These are phyloP conservation scores for Jaculus jaculus DNA, from an alignment of 2,113 vertebrate species.

Conservation along the genomic window DNA sequence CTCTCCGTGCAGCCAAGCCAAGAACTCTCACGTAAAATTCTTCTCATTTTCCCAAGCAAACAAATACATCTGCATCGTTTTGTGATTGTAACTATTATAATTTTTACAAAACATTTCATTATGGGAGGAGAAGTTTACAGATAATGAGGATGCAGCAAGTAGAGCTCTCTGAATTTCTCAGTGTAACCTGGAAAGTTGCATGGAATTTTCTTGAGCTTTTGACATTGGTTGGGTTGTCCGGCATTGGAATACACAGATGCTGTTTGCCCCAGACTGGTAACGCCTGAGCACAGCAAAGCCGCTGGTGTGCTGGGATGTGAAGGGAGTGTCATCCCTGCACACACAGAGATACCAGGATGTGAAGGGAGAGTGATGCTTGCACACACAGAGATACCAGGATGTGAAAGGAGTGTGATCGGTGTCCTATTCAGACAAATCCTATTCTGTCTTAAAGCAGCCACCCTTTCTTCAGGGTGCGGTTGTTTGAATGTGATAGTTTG, in stretches of 20 bases:
- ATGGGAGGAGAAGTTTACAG: background rate
- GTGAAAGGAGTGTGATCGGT: too few relatives aligned
- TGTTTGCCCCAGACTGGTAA: background rate
- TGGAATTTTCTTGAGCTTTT: background rate
- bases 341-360: background rate
- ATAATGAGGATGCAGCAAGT: background rate
- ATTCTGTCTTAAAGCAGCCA: background rate
- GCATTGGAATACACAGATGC: background rate
- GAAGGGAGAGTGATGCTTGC: too few relatives aligned
- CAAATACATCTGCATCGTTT: background rate
- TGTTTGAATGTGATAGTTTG: too few relatives aligned
- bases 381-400: too few relatives aligned
- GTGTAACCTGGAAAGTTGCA: conserved; percentile 59
- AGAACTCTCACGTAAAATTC: background rate
- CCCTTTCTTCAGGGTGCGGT: background rate
- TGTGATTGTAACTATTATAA: background rate
- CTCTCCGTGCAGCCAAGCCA: conserved; percentile 20
- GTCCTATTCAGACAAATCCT: background rate
- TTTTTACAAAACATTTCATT: conserved; percentile 45
- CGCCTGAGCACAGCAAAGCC: background rate
- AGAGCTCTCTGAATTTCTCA: conserved; percentile 1
- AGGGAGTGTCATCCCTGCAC: background rate
- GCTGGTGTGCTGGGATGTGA: background rate
- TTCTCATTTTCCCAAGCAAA: conserved; percentile 54
- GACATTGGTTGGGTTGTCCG: background rate